phyloP scores from a whole-genome alignment of 2,113 vertebrate genomes.

The zebrafish (Danio rerio) region GRCz12tu NC_133183.1:13214501-13215000 shows the following conservation, averaged over 20 bases:
- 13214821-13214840: background rate
- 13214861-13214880: background rate
- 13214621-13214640: background rate
- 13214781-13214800: constrained; percentile 1
- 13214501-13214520: background rate
- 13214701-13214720: background rate
- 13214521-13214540: background rate
- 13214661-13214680: background rate
- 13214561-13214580: background rate
- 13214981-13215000: too few relatives aligned
- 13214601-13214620: background rate
- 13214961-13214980: too few relatives aligned
- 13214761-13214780: background rate
- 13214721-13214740: background rate
- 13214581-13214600: background rate
- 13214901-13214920: too few relatives aligned
- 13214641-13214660: background rate
- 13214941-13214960: too few relatives aligned
- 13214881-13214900: background rate
- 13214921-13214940: too few relatives aligned
- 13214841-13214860: background rate
- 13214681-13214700: constrained; percentile 4
- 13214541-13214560: background rate
- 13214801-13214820: constrained; percentile 17
- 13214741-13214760: constrained; percentile 22